Evolutionary conservation across 2,113 vertebrate species (phyloP).

Genomic region (Cairina moschata): DNA sequence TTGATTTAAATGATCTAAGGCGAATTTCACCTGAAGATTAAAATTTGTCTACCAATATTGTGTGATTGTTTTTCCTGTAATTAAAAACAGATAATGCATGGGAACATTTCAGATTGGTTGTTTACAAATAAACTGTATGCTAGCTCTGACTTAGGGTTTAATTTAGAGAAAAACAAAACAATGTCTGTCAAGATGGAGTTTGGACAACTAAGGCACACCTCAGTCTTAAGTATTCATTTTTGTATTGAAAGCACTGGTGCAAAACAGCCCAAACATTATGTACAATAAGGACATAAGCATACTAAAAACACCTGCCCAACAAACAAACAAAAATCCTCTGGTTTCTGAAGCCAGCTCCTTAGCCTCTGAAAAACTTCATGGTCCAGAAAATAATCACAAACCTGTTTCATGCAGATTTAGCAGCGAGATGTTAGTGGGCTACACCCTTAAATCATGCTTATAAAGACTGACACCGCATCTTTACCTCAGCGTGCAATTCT

Average conservation of each 20-base stretch:
- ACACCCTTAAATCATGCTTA: constrained; percentile 1
- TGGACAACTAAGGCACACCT: neutral
- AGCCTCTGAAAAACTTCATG: neutral
- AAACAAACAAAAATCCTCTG: neutral
- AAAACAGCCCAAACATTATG: neutral
- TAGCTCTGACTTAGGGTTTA: neutral
- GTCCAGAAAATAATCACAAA: constrained; percentile 13
- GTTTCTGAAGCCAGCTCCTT: neutral
- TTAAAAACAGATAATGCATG: neutral
- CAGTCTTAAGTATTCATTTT: neutral
- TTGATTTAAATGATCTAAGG: constrained; percentile 1
- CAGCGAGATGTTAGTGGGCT: constrained; percentile 14
- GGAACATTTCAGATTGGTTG: neutral
- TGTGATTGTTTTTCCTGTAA: neutral
- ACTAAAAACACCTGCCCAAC: neutral
- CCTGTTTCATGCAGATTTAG: constrained; percentile 4
- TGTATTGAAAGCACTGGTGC: neutral
- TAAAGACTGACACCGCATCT: constrained; percentile 18
- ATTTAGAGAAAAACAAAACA: constrained; percentile 7
- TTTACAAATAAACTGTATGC: neutral
- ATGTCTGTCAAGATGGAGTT: constrained; percentile 36
- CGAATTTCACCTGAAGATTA: constrained; percentile 10
- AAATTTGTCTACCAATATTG: neutral
- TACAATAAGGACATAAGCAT: neutral
- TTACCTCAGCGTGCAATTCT: neutral